Conservation (phyloP, 2,113 vertebrate species). For the Sinosuthora webbiana region DNA sequence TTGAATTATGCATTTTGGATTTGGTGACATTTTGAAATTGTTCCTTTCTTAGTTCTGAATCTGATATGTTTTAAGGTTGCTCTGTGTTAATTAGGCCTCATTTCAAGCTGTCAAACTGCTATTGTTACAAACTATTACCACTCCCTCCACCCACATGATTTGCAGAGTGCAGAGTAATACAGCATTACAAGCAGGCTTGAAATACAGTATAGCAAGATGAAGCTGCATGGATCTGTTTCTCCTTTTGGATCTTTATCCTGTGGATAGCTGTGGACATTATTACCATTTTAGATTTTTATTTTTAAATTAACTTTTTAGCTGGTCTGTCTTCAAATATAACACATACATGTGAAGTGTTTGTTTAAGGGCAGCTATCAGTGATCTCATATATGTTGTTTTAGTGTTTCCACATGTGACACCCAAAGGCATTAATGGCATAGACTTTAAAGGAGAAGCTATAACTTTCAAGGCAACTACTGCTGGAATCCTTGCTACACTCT, state of each 20-base stretch:
- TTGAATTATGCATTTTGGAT: background rate
- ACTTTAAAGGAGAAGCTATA: constrained; percentile 99
- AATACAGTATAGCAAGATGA: constrained; percentile 28
- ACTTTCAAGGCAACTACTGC: constrained; percentile 99
- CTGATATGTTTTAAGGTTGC: constrained; percentile 9
- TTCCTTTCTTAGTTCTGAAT: constrained; percentile 10
- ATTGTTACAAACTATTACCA: constrained; percentile 58
- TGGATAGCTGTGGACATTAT: background rate
- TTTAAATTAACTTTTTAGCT: background rate
- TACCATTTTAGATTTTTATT: background rate
- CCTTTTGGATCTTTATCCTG: background rate
- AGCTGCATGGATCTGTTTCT: background rate
- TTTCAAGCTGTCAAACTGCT: constrained; percentile 49
- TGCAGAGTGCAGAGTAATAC: constrained; percentile 33
- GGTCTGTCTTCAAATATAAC: background rate
- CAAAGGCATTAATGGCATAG: constrained; percentile 92
- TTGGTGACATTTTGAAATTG: constrained; percentile 6
- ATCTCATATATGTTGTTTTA: constrained; percentile 52
- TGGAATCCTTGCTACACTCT: constrained; percentile 94
- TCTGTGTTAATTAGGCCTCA: constrained; percentile 47
- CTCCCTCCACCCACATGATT: constrained; percentile 61
- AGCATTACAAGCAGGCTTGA: constrained; percentile 38
- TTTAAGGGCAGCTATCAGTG: background rate
- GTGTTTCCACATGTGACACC: constrained; percentile 86
- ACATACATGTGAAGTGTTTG: background rate